phyloP scores from a whole-genome alignment of 2,888 invertebrate genomes.

The Zaprionus bogoriensis region DNA sequence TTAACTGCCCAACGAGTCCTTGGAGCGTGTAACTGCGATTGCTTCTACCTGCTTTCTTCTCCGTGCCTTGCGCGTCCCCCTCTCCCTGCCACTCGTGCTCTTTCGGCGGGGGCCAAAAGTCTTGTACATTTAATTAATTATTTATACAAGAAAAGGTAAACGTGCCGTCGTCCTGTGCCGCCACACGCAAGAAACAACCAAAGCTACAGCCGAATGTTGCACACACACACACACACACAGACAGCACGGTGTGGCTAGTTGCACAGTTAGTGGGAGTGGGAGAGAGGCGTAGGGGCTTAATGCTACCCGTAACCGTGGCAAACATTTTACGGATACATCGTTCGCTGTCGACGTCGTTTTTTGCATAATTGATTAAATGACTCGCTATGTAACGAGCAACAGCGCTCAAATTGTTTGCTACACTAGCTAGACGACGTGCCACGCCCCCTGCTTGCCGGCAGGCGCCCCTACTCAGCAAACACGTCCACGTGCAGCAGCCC shows the following conservation, averaged over 20 bases:
- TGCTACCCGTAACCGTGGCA: slow-evolving; percentile 53
- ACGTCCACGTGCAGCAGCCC: slow-evolving; percentile 27
- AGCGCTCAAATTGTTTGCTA: slow-evolving; percentile 56
- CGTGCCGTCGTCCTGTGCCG: slow-evolving; percentile 54
- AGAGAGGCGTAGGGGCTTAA: not conserved
- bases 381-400: slow-evolving; percentile 70
- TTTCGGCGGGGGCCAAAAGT: slow-evolving; percentile 60
- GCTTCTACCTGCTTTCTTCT: not conserved
- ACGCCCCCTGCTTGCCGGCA: slow-evolving; percentile 9
- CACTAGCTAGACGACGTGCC: slow-evolving; percentile 16
- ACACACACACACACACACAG: not conserved
- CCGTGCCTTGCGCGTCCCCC: not conserved
- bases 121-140: slow-evolving; percentile 77
- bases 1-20: slow-evolving; percentile 53
- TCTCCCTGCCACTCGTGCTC: too few relatives aligned
- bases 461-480: not conserved
- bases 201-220: slow-evolving; percentile 30
- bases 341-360: slow-evolving; percentile 65
- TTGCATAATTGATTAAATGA: slow-evolving; percentile 82
- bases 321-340: slow-evolving; percentile 74
- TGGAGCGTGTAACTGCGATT: slow-evolving; percentile 55
- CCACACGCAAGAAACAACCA: slow-evolving; percentile 45
- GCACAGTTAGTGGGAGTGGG: not conserved
- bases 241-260: not conserved
- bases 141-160: slow-evolving; percentile 76